phyloP scores from a whole-genome alignment of 1,140 invertebrate genomes.

The Rhyacophila brunnea region DNA sequence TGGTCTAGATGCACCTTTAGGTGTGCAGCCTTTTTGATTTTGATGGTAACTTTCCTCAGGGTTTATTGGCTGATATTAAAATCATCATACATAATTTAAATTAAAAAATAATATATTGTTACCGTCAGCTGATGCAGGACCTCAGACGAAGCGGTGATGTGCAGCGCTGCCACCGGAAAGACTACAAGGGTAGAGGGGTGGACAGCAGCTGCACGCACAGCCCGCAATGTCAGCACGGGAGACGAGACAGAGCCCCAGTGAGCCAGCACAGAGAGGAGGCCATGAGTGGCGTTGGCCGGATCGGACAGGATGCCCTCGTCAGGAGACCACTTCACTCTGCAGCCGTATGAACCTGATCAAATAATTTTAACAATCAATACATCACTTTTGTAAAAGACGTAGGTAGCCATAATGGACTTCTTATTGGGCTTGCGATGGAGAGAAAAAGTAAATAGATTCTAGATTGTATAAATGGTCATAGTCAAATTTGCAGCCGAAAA shows the following conservation, averaged over 20 bases:
- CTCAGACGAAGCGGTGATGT: conserved; percentile 15
- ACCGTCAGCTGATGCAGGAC: conserved; percentile 23
- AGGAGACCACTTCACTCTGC: conserved; percentile 13
- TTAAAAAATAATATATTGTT: background rate
- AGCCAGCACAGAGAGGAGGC: conserved; percentile 3
- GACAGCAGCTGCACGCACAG: conserved; percentile 5
- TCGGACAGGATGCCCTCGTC: background rate
- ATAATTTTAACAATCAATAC: too few species aligned
- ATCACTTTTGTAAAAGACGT: too few species aligned
- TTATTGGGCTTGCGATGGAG: too few species aligned
- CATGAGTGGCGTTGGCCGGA: background rate
- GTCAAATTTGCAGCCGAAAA: too few species aligned
- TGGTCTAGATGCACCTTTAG: too few species aligned
- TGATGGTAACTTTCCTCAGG: too few species aligned
- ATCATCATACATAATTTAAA: background rate
- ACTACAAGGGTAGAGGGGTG: conserved; percentile 4
- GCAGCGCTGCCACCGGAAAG: conserved; percentile 16
- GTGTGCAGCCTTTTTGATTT: too few species aligned
- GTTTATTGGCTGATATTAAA: too few species aligned
- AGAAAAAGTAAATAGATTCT: too few species aligned
- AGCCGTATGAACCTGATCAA: conserved; percentile 10
- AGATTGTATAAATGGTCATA: too few species aligned
- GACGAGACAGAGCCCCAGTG: conserved; percentile 1
- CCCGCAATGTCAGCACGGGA: background rate
- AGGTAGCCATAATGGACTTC: too few species aligned